These are phyloP conservation scores for Andrena trimmerana DNA, from an alignment of 2,888 invertebrate genomes.

Conservation along the genomic window DNA sequence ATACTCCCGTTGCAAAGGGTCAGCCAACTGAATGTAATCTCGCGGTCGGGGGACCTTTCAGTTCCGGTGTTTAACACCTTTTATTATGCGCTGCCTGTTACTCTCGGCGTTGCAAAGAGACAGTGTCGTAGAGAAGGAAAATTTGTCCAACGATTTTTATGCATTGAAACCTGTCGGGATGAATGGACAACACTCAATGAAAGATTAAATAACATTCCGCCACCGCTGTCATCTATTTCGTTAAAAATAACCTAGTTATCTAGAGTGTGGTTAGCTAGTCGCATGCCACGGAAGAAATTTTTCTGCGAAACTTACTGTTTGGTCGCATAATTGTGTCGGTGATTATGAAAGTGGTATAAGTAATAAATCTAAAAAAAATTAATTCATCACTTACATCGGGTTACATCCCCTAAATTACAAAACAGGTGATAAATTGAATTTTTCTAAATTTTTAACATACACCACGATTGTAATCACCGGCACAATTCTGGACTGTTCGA, in stretches of 20 bases:
- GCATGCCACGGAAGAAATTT: too few relatives aligned
- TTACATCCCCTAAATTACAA: not conserved
- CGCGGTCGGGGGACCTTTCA: constrained; percentile 39
- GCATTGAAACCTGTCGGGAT: not conserved
- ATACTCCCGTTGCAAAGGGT: constrained; percentile 37
- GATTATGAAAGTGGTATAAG: not conserved
- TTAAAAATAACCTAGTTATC: too few relatives aligned
- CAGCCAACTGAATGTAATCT: constrained; percentile 51
- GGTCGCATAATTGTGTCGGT: too few relatives aligned
- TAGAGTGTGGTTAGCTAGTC: too few relatives aligned
- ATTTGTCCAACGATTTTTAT: not conserved
- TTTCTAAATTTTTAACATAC: too few relatives aligned
- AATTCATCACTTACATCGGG: not conserved
- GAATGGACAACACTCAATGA: not conserved
- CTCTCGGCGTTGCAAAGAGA: not conserved
- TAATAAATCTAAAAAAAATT: not conserved
- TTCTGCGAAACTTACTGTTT: too few relatives aligned
- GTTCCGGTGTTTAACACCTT: constrained; percentile 43
- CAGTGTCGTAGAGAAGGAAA: not conserved
- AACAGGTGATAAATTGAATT: too few relatives aligned
- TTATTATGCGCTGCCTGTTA: constrained; percentile 22
- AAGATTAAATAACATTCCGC: too few relatives aligned
- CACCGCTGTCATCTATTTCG: too few relatives aligned
- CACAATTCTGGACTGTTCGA: not conserved
- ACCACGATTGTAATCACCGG: not conserved